Evolutionary conservation across 2,113 vertebrate species (phyloP).

Genomic region (Origma solitaria): DNA sequence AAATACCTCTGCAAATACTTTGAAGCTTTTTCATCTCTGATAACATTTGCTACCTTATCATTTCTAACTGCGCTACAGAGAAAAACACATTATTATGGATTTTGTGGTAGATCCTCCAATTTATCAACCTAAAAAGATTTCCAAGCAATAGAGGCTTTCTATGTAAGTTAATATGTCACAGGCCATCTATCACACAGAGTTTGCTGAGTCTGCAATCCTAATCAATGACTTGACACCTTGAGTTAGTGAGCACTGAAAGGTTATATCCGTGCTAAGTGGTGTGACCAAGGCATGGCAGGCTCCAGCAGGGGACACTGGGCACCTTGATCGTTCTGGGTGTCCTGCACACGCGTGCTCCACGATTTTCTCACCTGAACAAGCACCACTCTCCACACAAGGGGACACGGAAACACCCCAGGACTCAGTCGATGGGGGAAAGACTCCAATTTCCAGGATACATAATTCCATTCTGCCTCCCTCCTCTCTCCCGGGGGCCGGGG

Average conservation of each 20-base stretch:
- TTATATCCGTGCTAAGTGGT: neutral
- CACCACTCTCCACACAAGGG: rapidly evolving
- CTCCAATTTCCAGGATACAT: neutral
- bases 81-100: constrained; percentile 35
- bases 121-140: constrained; percentile 32
- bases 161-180: neutral
- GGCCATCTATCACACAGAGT: neutral
- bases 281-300: neutral
- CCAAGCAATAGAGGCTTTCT: neutral
- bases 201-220: constrained; percentile 1
- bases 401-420: neutral
- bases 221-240: neutral
- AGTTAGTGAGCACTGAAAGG: neutral
- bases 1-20: constrained; percentile 6
- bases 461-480: neutral
- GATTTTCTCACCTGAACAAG: neutral
- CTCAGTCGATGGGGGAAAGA: neutral
- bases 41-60: constrained; percentile 10
- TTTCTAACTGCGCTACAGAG: neutral
- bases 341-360: neutral
- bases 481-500: neutral
- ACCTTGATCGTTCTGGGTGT: neutral
- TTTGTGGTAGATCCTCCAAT: constrained; percentile 18
- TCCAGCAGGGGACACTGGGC: neutral
- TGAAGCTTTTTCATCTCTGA: neutral